Conservation (phyloP, 2,113 vertebrate species). For the Ahaetulla prasina region DNA sequence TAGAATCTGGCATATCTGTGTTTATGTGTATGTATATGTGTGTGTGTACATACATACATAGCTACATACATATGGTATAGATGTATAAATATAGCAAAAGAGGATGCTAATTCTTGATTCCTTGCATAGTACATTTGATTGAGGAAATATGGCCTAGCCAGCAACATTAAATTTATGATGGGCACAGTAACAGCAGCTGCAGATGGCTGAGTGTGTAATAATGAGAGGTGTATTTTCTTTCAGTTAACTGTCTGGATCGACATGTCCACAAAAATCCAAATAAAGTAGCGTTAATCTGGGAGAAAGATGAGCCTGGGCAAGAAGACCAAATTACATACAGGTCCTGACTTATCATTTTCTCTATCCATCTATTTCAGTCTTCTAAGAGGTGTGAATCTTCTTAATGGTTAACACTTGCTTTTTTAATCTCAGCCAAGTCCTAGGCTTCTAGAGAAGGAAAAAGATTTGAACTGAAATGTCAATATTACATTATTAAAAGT, state of each 20-base stretch:
- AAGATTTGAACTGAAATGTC: not conserved
- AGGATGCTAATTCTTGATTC: not conserved
- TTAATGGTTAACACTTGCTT: not conserved
- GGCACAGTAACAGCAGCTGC: not conserved
- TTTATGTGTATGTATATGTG: not conserved
- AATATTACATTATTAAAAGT: not conserved
- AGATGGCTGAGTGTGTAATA: not conserved
- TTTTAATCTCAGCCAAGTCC: not conserved
- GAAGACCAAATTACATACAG: conserved; percentile 62
- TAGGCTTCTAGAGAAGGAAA: not conserved
- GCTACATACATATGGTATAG: too few relatives aligned
- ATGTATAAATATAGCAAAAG: not conserved
- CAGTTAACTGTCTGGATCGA: conserved; percentile 67
- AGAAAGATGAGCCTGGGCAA: conserved; percentile 65
- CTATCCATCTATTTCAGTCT: not conserved
- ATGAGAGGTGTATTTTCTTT: conserved; percentile 21
- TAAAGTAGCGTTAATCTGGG: conserved; percentile 68
- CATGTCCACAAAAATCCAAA: conserved; percentile 61
- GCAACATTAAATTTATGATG: not conserved
- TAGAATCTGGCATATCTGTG: not conserved
- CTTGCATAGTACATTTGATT: not conserved
- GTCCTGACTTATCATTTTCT: conserved; percentile 47
- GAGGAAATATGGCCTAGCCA: not conserved
- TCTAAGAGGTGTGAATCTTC: not conserved
- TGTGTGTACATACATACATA: too few relatives aligned